Base-by-base conservation (phyloP, 2,888 invertebrate species). In the Sphinx pinastri region DNA sequence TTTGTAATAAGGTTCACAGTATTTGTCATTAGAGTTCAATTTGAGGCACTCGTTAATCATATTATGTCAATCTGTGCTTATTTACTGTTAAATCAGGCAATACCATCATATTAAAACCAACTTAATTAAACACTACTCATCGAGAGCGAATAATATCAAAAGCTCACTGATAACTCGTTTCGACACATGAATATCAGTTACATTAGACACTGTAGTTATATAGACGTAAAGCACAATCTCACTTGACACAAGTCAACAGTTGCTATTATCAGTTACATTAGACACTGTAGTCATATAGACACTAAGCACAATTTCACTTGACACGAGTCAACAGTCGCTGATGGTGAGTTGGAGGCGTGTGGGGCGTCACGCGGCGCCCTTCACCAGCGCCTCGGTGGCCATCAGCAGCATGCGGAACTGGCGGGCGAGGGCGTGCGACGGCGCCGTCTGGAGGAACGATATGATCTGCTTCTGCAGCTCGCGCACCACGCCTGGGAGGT, bases 391-490 rank as follows among this genome's bases (percentile, higher is more conserved):
- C 77, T 95, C 95, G 0, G 95, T 94, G 55, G 96, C 97, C 96
- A 97, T 96, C 68, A 96, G 94, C 73, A 97, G 93, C 95, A 97
- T 95, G 83, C 95, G 95, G 89, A 97, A 95, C 77, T 95, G 95
- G 4, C 96, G 92, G 51, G 94, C 89, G 67, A 96, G 95, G 79
- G 95, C 95, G 85, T 96, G 96, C 69, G 93, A 94, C 0, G 97
- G 96, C 86, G 96, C 95, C 12, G 95, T 89, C 31, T 94, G 83
- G 60, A 97, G 95, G 89, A 96, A 98, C 16, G 94, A 79, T 76
- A 95, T 92, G 75, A 98, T 95, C 87, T 98, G 97, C 83, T 96
- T 95, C 84, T 96, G 95, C 13, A 98, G 94, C 78, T 97, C 96
- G 73, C 95, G 95, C 70, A 98, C 91, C 47, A 99, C 97, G 47